Conservation (phyloP, 23 tunicate species). For the Pegea sp. region DNA sequence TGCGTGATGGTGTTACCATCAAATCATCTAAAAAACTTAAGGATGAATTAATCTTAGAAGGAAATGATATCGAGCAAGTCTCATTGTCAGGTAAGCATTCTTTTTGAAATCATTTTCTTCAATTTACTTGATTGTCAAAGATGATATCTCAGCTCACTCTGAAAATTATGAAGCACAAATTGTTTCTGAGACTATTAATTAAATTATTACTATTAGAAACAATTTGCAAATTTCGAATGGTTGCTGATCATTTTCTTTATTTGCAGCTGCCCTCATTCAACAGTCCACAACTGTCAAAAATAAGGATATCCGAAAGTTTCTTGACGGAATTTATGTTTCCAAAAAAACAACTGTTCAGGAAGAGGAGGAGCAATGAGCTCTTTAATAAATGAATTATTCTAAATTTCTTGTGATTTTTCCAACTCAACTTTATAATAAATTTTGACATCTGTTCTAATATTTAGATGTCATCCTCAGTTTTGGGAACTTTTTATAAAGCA, state of each 20-base stretch:
- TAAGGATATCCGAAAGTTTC: conserved; percentile 99
- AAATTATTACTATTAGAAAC: not conserved
- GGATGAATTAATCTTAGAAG: conserved; percentile 86
- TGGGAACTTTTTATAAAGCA: too few species aligned
- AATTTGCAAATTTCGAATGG: not conserved
- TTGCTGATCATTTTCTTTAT: not conserved
- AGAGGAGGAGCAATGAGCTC: conserved; percentile 32
- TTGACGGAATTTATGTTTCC: conserved; percentile 99
- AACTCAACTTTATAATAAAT: too few species aligned
- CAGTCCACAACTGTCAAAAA: conserved; percentile 97
- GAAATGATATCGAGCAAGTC: conserved; percentile 86
- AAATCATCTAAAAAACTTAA: conserved; percentile 42
- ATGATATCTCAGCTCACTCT: conserved; percentile 1
- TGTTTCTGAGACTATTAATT: not conserved
- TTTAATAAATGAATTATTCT: too few species aligned
- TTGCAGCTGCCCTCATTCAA: conserved; percentile 92
- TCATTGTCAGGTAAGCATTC: conserved; percentile 55
- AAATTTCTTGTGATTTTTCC: too few species aligned
- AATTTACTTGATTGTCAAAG: not conserved
- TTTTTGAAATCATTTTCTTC: not conserved
- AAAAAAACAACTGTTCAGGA: conserved; percentile 67
- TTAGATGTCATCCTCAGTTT: too few species aligned
- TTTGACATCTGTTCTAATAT: too few species aligned
- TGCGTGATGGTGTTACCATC: conserved; percentile 74
- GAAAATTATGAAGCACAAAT: not conserved